Percentiles rank a stretch among this genome's conserved stretches.
Evolutionary conservation across 2,888 invertebrate genomes (phyloP).

Genomic region (Erannis defoliaria): DNA sequence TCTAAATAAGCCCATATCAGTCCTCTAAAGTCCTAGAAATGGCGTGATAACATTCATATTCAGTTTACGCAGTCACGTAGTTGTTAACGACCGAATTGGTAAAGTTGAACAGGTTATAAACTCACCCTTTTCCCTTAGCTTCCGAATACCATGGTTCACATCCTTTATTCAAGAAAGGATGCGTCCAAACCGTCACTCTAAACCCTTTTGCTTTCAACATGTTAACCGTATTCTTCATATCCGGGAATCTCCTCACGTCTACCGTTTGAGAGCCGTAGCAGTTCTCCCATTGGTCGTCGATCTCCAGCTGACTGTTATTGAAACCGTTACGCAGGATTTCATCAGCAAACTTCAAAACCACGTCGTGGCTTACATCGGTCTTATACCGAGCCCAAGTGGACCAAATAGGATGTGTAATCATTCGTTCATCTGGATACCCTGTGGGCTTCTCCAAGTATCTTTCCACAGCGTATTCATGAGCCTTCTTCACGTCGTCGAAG

Average conservation of each 20-base stretch:
- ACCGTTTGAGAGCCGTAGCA: constrained; percentile 88
- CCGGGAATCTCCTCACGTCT: constrained; percentile 81
- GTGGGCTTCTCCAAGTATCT: constrained; percentile 87
- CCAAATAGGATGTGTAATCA: constrained; percentile 88
- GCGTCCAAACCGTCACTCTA: constrained; percentile 88
- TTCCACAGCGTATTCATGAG: constrained; percentile 88
- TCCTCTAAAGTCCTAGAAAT: too few species aligned
- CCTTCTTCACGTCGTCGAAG: constrained; percentile 83
- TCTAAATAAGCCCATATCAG: constrained; percentile 8
- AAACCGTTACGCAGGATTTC: constrained; percentile 82
- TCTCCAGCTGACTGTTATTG: constrained; percentile 86
- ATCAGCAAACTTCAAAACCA: constrained; percentile 81
- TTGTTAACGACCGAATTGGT: too few species aligned
- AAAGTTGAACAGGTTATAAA: too few species aligned
- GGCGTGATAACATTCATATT: too few species aligned
- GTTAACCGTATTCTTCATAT: constrained; percentile 80
- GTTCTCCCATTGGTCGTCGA: constrained; percentile 89
- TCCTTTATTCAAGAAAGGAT: constrained; percentile 88
- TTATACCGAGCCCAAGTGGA: constrained; percentile 89
- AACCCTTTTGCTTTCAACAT: constrained; percentile 77
- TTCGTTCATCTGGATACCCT: constrained; percentile 83
- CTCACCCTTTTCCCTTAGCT: constrained; percentile 76
- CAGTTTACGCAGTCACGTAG: too few species aligned
- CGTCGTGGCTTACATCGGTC: constrained; percentile 79
- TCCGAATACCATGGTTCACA: constrained; percentile 84